phyloP scores from a whole-genome alignment of 2,888 invertebrate species.

The Dromius quadrimaculatus region DNA sequence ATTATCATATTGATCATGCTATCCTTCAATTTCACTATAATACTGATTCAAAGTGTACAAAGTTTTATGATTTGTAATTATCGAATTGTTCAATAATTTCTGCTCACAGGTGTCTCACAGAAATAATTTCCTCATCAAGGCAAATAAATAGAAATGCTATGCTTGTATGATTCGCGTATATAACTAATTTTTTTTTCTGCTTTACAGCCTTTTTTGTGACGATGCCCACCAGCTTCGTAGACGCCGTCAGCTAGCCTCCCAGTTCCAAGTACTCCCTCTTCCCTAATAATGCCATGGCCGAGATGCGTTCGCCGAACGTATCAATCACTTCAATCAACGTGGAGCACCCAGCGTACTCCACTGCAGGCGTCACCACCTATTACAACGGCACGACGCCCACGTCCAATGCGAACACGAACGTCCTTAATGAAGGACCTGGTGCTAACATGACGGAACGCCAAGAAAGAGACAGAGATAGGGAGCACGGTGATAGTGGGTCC shows the following conservation, averaged over 20 bases:
- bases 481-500: constrained; percentile 70
- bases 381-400: constrained; percentile 62
- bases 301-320: constrained; percentile 72
- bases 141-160: no score
- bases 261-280: neutral
- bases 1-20: no score
- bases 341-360: constrained; percentile 59
- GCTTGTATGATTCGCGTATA: no score
- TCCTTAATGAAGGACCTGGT: constrained; percentile 57
- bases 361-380: no score
- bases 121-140: no score
- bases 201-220: neutral
- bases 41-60: neutral
- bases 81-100: no score
- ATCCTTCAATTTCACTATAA: no score
- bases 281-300: constrained; percentile 56
- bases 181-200: neutral
- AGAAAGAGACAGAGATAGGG: no score
- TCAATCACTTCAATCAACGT: constrained; percentile 87
- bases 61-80: no score
- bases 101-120: no score
- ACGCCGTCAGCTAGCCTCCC: constrained; percentile 63
- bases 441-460: constrained; percentile 7
- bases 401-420: constrained; percentile 56
- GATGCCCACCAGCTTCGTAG: constrained; percentile 52